These are phyloP conservation scores for Lateolabrax maculatus DNA, from an alignment of 2,797 vertebrate species.

Conservation along the genomic window DNA sequence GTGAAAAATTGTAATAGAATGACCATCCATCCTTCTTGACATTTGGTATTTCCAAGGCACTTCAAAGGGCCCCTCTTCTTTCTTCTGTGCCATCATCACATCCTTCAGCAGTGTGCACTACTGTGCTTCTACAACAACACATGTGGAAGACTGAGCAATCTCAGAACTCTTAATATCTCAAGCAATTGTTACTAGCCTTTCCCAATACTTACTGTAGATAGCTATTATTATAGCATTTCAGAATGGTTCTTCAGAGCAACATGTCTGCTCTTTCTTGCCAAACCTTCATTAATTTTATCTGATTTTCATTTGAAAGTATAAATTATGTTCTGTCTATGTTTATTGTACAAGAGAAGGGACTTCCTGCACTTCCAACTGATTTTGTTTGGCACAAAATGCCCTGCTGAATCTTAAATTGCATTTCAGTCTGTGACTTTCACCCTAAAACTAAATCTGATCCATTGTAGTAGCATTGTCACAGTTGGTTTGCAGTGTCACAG, in stretches of 20 bases:
- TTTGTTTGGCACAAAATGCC: neutral
- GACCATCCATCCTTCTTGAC: conserved; percentile 60
- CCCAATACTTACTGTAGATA: conserved; percentile 13
- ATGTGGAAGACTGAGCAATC: conserved; percentile 13
- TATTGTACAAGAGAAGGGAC: neutral
- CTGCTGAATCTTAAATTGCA: neutral
- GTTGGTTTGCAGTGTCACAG: conserved; percentile 1
- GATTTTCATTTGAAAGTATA: neutral
- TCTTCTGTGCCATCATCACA: conserved; percentile 39
- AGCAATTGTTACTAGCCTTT: conserved; percentile 36
- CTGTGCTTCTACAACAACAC: conserved; percentile 26
- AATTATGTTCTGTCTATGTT: neutral
- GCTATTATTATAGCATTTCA: neutral
- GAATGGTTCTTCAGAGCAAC: conserved; percentile 1
- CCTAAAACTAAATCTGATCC: neutral
- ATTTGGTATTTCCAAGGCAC: conserved; percentile 72
- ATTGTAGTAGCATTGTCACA: neutral
- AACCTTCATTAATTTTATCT: neutral
- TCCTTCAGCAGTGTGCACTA: conserved; percentile 21
- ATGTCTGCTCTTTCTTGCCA: neutral
- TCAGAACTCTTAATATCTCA: conserved; percentile 25
- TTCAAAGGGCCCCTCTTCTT: conserved; percentile 60
- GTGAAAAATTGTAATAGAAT: conserved; percentile 42
- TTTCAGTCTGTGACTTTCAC: neutral
- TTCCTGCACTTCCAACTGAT: neutral